A percentile compares a stretch with the other conserved stretches of the same genome.
phyloP scores from a whole-genome alignment of 1,140 invertebrate species.

The Drosophila seguyi region DNA sequence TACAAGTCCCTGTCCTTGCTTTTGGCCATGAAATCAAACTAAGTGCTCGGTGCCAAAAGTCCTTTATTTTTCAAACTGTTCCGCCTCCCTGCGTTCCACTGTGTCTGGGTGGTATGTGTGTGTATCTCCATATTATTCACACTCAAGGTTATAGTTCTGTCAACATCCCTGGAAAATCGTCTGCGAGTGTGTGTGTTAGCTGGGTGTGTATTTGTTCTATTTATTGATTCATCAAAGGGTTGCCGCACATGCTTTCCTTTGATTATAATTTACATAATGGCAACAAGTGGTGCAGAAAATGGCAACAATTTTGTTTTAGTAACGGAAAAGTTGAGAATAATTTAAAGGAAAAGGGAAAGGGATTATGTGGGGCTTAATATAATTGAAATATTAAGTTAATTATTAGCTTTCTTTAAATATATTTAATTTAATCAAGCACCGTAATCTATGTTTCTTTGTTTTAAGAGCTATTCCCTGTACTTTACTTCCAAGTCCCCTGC shows the following conservation, averaged over 20 bases:
- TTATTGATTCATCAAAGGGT: slow-evolving; percentile 46
- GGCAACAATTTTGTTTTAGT: not conserved
- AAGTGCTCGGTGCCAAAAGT: slow-evolving; percentile 35
- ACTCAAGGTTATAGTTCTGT: slow-evolving; percentile 57
- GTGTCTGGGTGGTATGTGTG: not conserved
- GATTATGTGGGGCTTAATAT: not conserved
- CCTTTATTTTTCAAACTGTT: slow-evolving; percentile 42
- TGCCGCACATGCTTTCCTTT: slow-evolving; percentile 19
- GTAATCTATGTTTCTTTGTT: not conserved
- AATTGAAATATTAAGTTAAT: not conserved
- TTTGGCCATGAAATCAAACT: slow-evolving; percentile 64
- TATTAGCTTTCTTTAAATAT: not conserved
- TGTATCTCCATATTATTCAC: slow-evolving; percentile 14
- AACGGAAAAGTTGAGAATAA: not conserved
- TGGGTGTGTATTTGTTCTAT: slow-evolving; percentile 45
- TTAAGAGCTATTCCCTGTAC: not conserved
- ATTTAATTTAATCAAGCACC: not conserved
- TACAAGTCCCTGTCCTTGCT: slow-evolving; percentile 24
- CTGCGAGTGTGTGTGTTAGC: not conserved
- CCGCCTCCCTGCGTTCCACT: slow-evolving; percentile 9
- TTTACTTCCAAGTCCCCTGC: not conserved
- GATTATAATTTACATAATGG: slow-evolving; percentile 52
- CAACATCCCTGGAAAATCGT: slow-evolving; percentile 41
- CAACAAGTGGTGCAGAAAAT: slow-evolving; percentile 39
- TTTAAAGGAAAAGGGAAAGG: not conserved